Evolutionary conservation across 2,113 vertebrate genomes (phyloP), one percentile per base, ranked within the genome.

Genomic region (Stictonetta naevosa): DNA sequence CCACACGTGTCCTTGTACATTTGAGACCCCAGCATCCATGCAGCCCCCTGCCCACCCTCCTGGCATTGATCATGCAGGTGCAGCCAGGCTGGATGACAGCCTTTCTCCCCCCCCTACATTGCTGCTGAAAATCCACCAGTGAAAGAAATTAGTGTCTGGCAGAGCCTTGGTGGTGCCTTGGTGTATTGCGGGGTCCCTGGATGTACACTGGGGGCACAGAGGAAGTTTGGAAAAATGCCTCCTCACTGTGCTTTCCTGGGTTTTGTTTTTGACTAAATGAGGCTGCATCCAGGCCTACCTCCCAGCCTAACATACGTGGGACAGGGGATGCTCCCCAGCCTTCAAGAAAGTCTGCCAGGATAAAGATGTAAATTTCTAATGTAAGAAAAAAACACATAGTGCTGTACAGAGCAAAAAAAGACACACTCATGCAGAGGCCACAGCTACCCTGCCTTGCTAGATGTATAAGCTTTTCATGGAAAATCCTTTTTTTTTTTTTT

Each of bases 1-100:
- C 13, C 2, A 3, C 2, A 6, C 4, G 13, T 1, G 9, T 59
- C 31, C 2, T 1, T 26, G 22, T 84, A 11, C 53, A 62, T 0
- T 0, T 20, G 28, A 64, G 26, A 62, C 21, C 3, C 11, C 44
- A 44, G 46, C 20, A n/a, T 22, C 53, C 3, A 2, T 0, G 1
- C 29, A 83, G 42, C 4, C 60, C 53, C 14, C 36, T 66, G 9
- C 34, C 31, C 22, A 10, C 46, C 3, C 6, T 18, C 11, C 16
- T 21, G 67, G 14, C 4, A 29, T 40, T 67, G 31, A 46, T 33
- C 31, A n/a, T 1, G 2, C n/a, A 81, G 73, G 40, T 75, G 60
- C 46, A 91, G 18, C 23, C 42, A 55, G 71, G 8, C 53, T 87
- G 88, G 40, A 58, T 20, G 81, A 34, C 13, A 42, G 20, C 29